These are phyloP conservation scores for Argyresthia albistria DNA, from an alignment of 2,888 invertebrate species.

Conservation along the genomic window DNA sequence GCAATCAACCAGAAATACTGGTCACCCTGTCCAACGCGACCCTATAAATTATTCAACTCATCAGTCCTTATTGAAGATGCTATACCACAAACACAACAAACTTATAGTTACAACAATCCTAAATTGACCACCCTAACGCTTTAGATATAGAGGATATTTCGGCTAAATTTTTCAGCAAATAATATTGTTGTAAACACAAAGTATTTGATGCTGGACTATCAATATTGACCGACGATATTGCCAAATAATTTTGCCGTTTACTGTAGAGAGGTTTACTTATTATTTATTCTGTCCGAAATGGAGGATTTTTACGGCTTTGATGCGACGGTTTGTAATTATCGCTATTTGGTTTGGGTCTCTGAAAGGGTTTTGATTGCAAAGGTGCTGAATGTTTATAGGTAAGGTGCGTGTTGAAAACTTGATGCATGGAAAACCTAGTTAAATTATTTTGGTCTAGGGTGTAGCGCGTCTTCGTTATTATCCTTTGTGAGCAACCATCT, in stretches of 20 bases:
- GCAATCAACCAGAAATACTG: conserved; percentile 10
- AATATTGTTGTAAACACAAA: neutral
- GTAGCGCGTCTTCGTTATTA: no score
- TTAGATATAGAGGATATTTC: no score
- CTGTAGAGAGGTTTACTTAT: neutral
- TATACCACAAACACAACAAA: neutral
- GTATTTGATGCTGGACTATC: conserved; percentile 6
- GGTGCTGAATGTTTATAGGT: no score
- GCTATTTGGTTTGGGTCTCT: neutral
- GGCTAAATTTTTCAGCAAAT: no score
- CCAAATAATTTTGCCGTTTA: conserved; percentile 6
- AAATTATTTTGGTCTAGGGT: neutral
- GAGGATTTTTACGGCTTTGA: neutral
- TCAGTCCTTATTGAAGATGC: conserved; percentile 20
- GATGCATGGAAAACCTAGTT: conserved; percentile 6
- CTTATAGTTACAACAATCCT: no score
- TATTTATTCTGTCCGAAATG: neutral
- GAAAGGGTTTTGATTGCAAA: neutral
- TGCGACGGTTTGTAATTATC: conserved; percentile 1
- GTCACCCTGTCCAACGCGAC: conserved; percentile 24
- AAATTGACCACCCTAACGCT: no score
- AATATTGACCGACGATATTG: conserved; percentile 9
- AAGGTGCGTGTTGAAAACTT: neutral
- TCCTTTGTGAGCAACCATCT: no score
- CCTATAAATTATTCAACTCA: conserved; percentile 55